phyloP scores from a whole-genome alignment of 2,888 invertebrate genomes.

The Rhorus exstirpatorius region DNA sequence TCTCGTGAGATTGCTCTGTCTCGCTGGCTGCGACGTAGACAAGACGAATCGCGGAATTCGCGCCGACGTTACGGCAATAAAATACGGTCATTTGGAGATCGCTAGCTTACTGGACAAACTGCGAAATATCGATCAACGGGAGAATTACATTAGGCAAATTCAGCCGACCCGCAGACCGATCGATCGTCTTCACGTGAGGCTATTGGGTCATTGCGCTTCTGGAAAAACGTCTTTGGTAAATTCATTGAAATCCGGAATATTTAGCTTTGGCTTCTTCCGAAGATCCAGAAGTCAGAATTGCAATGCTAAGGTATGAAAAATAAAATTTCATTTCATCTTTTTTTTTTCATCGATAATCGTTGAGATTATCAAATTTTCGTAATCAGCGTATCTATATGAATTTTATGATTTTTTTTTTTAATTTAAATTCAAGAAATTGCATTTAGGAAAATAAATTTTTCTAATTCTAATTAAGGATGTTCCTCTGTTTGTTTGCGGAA shows the following conservation, averaged over 20 bases:
- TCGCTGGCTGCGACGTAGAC: conserved; percentile 91
- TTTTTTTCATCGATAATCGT: too few relatives aligned
- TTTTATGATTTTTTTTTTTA: too few relatives aligned
- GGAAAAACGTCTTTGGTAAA: conserved; percentile 91
- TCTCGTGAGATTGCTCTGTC: conserved; percentile 89
- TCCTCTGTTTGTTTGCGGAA: too few relatives aligned
- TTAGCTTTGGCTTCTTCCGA: conserved; percentile 89
- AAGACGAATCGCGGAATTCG: conserved; percentile 90
- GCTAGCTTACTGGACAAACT: conserved; percentile 90
- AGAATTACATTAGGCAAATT: conserved; percentile 89
- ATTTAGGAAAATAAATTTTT: too few relatives aligned
- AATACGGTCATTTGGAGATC: conserved; percentile 90
- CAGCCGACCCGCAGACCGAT: conserved; percentile 88
- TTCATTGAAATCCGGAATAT: conserved; percentile 90
- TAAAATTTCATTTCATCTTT: not conserved
- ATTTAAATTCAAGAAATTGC: too few relatives aligned
- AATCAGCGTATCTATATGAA: too few relatives aligned
- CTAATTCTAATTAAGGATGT: too few relatives aligned
- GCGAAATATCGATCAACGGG: conserved; percentile 87
- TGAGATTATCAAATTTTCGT: too few relatives aligned
- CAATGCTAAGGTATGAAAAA: conserved; percentile 79
- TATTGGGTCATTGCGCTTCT: conserved; percentile 91
- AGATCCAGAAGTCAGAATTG: conserved; percentile 86
- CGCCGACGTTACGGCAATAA: conserved; percentile 92
- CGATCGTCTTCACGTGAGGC: conserved; percentile 89